Base-by-base conservation (phyloP, 2,888 invertebrate species). In the Ormyrus rosae region DNA sequence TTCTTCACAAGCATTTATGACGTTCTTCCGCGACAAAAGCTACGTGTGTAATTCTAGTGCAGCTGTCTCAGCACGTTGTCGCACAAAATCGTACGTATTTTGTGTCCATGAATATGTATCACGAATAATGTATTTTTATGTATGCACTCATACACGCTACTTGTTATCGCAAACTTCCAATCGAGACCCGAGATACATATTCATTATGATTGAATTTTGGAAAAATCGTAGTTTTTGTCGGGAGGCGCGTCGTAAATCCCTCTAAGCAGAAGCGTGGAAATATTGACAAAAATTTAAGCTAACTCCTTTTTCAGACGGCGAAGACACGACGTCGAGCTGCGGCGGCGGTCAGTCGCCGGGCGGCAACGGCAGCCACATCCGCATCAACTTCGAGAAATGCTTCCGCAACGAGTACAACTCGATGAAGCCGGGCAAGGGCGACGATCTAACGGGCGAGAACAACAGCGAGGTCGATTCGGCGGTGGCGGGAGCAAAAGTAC, bases 351-450 rank as follows among this genome's bases (percentile, higher is more conserved):
- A 82, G 10, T 78, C 81, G 50, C 82, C 82, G 45, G 79, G 82
- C 60, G 76, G 80, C 19, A 82, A 81, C 69, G 87, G 86, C 80
- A 87, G 87, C 68, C 87, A 90, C 84, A 88, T 90, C 82, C 89
- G 89, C 85, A 91, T 91, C 84, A 91, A 91, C 84, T 92, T 92
- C 86, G 92, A 92, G 83, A 91, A 91, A 77, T 92, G 92, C 75
- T 89, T 92, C 83, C 91, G 91, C 81, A 92, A 92, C 86, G 92
- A 93, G 85, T 92, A 91, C 88, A 91, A 90, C 85, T 82, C 82
- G 75, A 70, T 82, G 5, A 75, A 68, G 55, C 50, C 58, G 83
- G 91, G 64, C 56, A 78, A 83, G 68, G 75, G n/a, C 70, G 78
- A 74, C 70, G 72, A 89, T 70, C 87, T 89, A 81, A 83, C 82